phyloP scores from a whole-genome alignment of 2,888 invertebrate species.

The Alloscopus bannaensis region DNA sequence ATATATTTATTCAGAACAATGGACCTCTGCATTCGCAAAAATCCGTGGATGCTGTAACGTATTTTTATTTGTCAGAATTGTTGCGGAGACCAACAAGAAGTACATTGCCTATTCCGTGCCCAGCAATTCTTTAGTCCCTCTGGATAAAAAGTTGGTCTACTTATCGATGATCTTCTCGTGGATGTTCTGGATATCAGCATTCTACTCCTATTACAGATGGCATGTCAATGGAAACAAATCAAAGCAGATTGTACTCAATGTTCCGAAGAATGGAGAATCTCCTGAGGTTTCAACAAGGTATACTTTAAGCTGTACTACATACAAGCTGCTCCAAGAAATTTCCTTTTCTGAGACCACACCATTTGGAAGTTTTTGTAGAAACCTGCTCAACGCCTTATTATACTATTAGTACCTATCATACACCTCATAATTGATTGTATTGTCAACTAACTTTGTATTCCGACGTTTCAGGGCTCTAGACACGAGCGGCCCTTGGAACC shows the following conservation, averaged over 20 bases:
- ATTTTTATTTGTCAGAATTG: conserved; percentile 16
- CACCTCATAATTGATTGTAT: no score
- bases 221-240: conserved; percentile 41
- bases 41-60: neutral
- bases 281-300: conserved; percentile 52
- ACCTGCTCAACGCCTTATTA: no score
- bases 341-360: no score
- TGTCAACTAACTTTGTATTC: no score
- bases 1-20: conserved; percentile 6
- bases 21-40: neutral
- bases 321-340: no score
- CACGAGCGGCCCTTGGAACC: conserved; percentile 63
- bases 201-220: conserved; percentile 67
- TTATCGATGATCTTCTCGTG: conserved; percentile 68
- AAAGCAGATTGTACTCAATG: conserved; percentile 53
- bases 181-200: conserved; percentile 69
- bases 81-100: conserved; percentile 42
- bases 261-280: conserved; percentile 57
- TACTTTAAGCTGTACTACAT: no score
- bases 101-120: conserved; percentile 46
- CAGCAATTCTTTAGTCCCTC: conserved; percentile 37
- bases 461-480: conserved; percentile 67
- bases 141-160: conserved; percentile 69
- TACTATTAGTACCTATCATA: no score
- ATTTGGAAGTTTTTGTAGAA: no score